These are phyloP conservation scores for Pitangus sulphuratus DNA, from an alignment of 2,797 vertebrate genomes.

Conservation along the genomic window DNA sequence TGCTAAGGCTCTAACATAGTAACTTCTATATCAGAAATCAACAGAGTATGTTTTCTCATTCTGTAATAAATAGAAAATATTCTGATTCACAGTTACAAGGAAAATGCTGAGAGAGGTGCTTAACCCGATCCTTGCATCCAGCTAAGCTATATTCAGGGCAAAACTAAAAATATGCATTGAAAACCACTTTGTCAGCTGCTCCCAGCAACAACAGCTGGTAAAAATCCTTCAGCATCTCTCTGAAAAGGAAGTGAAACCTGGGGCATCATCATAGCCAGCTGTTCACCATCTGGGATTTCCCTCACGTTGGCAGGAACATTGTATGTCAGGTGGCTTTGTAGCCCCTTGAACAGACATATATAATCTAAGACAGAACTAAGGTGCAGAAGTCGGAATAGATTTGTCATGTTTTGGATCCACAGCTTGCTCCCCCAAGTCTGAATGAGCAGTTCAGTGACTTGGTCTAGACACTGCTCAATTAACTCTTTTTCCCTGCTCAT, in stretches of 20 bases:
- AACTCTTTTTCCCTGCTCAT: background rate
- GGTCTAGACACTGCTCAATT: background rate
- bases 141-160: background rate
- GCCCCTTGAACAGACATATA: background rate
- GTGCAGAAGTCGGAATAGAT: background rate
- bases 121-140: background rate
- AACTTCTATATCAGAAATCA: background rate
- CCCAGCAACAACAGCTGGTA: constrained; percentile 4
- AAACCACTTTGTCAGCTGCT: background rate
- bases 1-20: background rate
- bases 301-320: background rate
- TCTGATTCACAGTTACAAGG: background rate
- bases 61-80: background rate
- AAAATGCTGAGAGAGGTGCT: background rate
- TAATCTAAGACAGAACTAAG: background rate
- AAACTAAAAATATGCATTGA: background rate
- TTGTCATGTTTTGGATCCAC: background rate
- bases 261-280: background rate
- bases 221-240: background rate
- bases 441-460: background rate
- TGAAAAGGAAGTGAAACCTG: background rate
- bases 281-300: background rate
- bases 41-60: background rate
- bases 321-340: background rate
- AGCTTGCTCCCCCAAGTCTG: background rate